phyloP scores from a whole-genome alignment of 2,888 invertebrate species.

The Podabrus alpinus region DNA sequence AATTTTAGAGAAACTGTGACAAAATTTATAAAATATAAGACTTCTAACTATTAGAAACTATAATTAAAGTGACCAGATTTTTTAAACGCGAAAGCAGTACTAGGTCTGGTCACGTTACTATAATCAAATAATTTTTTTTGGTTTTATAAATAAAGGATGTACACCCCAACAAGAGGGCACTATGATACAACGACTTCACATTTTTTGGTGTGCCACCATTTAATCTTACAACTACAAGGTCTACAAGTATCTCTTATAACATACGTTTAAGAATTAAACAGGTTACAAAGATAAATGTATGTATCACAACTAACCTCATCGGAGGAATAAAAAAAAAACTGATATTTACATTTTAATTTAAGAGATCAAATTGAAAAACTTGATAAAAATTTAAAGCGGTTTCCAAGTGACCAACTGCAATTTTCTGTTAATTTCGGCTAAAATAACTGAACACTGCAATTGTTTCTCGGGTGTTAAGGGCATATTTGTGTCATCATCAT shows the following conservation, averaged over 20 bases:
- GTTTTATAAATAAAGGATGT: background rate
- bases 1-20: background rate
- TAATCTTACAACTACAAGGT: background rate
- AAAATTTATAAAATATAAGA: background rate
- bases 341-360: background rate
- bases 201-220: background rate
- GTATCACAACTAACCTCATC: background rate
- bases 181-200: background rate
- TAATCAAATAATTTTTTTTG: background rate
- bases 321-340: background rate
- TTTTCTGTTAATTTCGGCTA: constrained; percentile 80
- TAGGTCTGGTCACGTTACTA: no score
- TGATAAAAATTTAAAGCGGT: constrained; percentile 51
- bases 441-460: constrained; percentile 71
- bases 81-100: no score
- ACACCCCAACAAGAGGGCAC: background rate
- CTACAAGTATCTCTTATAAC: background rate
- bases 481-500: constrained; percentile 52
- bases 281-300: background rate
- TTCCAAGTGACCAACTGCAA: constrained; percentile 75
- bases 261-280: background rate
- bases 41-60: no score
- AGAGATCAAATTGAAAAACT: background rate
- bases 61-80: no score
- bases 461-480: constrained; percentile 66